Evolutionary conservation across 2,888 invertebrate species (phyloP).

Genomic region (Machimus atricapillus): DNA sequence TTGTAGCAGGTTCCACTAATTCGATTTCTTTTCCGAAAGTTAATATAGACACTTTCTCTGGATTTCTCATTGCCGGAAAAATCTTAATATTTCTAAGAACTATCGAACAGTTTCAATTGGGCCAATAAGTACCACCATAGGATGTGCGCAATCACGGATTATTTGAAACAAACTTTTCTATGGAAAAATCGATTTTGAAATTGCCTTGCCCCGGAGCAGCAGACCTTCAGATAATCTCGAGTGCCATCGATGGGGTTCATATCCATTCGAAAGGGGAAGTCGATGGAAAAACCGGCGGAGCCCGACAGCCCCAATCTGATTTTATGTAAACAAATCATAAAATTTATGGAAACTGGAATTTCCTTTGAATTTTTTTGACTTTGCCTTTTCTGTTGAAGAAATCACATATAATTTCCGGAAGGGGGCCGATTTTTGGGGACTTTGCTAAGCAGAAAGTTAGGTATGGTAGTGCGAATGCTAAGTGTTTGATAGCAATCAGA

Average conservation of each 20-base stretch:
- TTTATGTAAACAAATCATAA: neutral
- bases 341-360: neutral
- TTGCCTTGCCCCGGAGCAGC: neutral
- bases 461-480: neutral
- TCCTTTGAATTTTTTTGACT: neutral
- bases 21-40: neutral
- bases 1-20: neutral
- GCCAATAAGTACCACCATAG: neutral
- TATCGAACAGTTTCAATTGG: slow-evolving; percentile 5
- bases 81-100: neutral
- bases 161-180: slow-evolving; percentile 21
- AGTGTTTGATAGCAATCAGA: neutral
- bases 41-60: neutral
- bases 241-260: neutral
- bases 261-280: neutral
- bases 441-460: neutral
- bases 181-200: slow-evolving; percentile 10
- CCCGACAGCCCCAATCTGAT: neutral
- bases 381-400: neutral
- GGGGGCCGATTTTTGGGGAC: neutral
- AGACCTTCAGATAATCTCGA: slow-evolving; percentile 4
- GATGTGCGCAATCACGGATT: slow-evolving; percentile 13
- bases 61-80: neutral
- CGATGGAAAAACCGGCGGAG: neutral
- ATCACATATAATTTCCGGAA: neutral